phyloP scores from a whole-genome alignment of 64 coral and sea anemone species.

The Montipora foliosa region DNA sequence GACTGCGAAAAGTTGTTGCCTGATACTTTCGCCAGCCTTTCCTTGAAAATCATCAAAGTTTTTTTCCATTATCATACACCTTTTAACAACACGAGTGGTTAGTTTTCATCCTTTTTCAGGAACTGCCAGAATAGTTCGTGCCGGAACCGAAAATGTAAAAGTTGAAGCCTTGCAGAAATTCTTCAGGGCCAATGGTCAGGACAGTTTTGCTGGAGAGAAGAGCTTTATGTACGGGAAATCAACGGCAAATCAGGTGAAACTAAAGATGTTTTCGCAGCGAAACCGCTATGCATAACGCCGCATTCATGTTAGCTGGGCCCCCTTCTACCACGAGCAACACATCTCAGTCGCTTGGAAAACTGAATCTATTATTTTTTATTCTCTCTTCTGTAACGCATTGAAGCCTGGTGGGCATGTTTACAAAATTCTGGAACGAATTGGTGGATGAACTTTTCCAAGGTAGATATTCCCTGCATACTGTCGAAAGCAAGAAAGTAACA shows the following conservation, averaged over 20 bases:
- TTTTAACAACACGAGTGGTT: not conserved
- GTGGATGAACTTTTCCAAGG: slow-evolving; percentile 23
- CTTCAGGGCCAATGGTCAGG: slow-evolving; percentile 6
- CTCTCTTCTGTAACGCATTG: not conserved
- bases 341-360: slow-evolving; percentile 21
- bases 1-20: not conserved
- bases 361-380: slow-evolving; percentile 17
- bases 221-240: slow-evolving; percentile 73
- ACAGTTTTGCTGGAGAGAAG: slow-evolving; percentile 59
- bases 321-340: no score
- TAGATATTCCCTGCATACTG: not conserved
- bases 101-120: not conserved
- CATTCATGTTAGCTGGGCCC: no score
- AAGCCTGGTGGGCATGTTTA: slow-evolving; percentile 16
- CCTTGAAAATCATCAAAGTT: slow-evolving; percentile 6
- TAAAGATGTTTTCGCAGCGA: no score
- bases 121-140: slow-evolving; percentile 44
- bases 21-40: not conserved
- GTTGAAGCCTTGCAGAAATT: slow-evolving; percentile 26
- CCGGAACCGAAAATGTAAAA: slow-evolving; percentile 60
- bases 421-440: not conserved
- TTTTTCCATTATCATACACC: not conserved
- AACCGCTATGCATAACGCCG: no score
- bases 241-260: not conserved
- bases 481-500: not conserved